These are phyloP conservation scores for Callimorpha dominula DNA, from an alignment of 2,888 invertebrate species.

Conservation along the genomic window DNA sequence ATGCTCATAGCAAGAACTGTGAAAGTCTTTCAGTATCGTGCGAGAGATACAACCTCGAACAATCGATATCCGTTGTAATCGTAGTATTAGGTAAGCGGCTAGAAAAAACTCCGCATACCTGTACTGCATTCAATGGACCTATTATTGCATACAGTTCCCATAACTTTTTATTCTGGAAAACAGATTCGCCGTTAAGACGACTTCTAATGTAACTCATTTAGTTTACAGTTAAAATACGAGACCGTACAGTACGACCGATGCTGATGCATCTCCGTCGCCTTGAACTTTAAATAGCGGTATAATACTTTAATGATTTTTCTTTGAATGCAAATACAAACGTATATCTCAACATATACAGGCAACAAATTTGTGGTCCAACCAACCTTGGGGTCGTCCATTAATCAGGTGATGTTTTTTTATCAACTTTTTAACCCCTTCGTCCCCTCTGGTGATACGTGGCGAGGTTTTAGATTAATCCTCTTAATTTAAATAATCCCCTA, in stretches of 20 bases:
- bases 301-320: background rate
- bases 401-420: no score
- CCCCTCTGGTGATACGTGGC: no score
- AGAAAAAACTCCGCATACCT: conserved; percentile 69
- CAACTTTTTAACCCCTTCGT: no score
- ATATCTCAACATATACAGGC: background rate
- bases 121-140: conserved; percentile 66
- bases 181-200: conserved; percentile 34
- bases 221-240: conserved; percentile 27
- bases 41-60: conserved; percentile 71
- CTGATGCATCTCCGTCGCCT: background rate
- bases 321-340: background rate
- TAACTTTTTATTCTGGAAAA: conserved; percentile 71
- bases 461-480: no score
- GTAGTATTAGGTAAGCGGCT: conserved; percentile 77
- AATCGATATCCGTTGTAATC: conserved; percentile 82
- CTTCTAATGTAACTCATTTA: conserved; percentile 32
- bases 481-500: no score
- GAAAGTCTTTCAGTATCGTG: conserved; percentile 70
- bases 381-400: background rate
- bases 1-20: conserved; percentile 62
- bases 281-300: conserved; percentile 3
- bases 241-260: conserved; percentile 5
- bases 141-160: conserved; percentile 71
- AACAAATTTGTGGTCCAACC: background rate